Evolutionary conservation across 2,888 invertebrate species (phyloP), one percentile per base, ranked within the genome.

Genomic region (Drosophila neutralis): DNA sequence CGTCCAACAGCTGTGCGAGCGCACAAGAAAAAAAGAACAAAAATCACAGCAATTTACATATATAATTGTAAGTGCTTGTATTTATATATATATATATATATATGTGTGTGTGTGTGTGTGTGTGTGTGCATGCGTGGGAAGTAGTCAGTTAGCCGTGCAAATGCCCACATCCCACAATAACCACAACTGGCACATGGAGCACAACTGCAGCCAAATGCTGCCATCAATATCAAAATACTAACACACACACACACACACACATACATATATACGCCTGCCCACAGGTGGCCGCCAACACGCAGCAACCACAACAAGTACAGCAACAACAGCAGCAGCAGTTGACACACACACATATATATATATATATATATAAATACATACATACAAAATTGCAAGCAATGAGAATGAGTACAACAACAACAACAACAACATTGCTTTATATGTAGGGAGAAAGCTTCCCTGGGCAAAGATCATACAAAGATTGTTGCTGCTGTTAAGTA

Each of bases 241-340:
- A 4, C 6, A 40, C 15, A 11, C 42, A n/a, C 21, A 51, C n/a
- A n/a, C 10, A 24, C 15, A 53, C 4, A 38, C 13, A 38, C 4
- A 29, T 7, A 38, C 2, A 40, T 13, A n/a, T 2, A 21, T 4
- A 31, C 4, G 54, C 35, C 67, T 76, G 79, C 78, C 78, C 79
- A 78, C 78, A 79, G 79, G 65, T 69, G 79, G 76, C 76, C 76
- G 73, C 72, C 78, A 79, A 78, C 78, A 78, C 78, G 58, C 73
- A 60, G 42, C 65, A 62, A 54, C 69, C 64, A 72, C 48, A 33
- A 54, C 67, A 48, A 29, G 54, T 62, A 27, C 56, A 40, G 18
- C 49, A 67, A 53, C 36, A 56, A 42, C 56, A 59, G 21, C 42
- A 65, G 36, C 42, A 33, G 31, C 52, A 27, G 13, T 38, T 52